Evolutionary conservation across 2,113 vertebrate genomes (phyloP), one percentile per base, ranked within the genome.

Genomic region (Ovibos moschatus): DNA sequence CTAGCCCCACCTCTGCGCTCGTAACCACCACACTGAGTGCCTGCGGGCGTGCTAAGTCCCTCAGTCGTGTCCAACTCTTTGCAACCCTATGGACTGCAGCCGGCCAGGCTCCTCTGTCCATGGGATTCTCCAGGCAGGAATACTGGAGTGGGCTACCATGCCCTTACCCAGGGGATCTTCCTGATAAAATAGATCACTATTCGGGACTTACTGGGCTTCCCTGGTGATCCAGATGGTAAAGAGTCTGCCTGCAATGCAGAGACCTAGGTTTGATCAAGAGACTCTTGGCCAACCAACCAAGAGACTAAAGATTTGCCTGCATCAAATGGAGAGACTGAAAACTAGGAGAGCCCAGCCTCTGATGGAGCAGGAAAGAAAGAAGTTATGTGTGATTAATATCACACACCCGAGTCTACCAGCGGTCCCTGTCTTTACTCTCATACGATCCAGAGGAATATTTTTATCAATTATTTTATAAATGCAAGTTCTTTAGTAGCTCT

Each of bases 41-140:
- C 67, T 40, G 67, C 2, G 1, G 16, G 16, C 4, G 0, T 5
- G 33, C 62, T 9, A 7, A n/a, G 33, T 17, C 62, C 1, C 62
- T 17, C 3, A n/a, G 62, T n/a, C 62, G 2, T 0, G 16, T 19
- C 33, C 33, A 9, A 0, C 67, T 71, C 67, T 71, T 6, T 71
- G 67, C n/a, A 23, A 6, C 10, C 10, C 67, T 1, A 6, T 2
- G 19, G 19, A 71, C n/a, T 71, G n/a, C 10, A 36, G 8, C n/a
- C n/a, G 0, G 1, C 64, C 64, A 71, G 64, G 64, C 64, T 36
- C n/a, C n/a, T 71, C n/a, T 71, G 17, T 36, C n/a, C 64, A 11
- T 21, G n/a, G 67, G 5, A 6, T 71, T 71, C 67, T 71, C 67
- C 19, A 23, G 67, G 67, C 67, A 40, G n/a, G 19, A 40, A 10